Evolutionary conservation across 2,113 vertebrate species (phyloP), one percentile per base, ranked within the genome.

Genomic region (Opisthocomus hoazin): DNA sequence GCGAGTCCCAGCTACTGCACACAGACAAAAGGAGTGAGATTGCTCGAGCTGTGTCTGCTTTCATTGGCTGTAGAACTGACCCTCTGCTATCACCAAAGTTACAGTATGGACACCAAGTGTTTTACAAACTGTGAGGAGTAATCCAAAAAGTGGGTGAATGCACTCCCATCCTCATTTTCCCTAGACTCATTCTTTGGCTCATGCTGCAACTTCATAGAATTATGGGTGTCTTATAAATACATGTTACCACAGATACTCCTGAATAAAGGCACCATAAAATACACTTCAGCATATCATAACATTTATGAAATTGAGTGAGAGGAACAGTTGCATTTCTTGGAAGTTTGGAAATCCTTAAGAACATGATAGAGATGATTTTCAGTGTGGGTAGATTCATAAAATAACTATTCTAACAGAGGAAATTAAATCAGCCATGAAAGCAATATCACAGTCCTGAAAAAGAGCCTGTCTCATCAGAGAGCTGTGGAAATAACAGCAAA

Each of bases 371-470:
- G 87, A 81, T 34, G 36, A 87, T 96, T 96, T 89, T 68, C 48
- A 69, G 43, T 50, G 54, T 15, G 12, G 77, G 48, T 80, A 60
- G 87, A 89, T 84, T 87, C 15, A 84, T 89, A 89, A 79, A 86
- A 92, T 84, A 93, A 32, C n/a, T 92, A 9, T 95, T 96, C 77
- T 86, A 91, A 84, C 15, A 53, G 66, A 45, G 30, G 32, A 36
- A 58, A 45, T 6, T 87, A 94, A 96, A 95, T 87, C 94, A 94
- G 39, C 78, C 75, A 77, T 97, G 84, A 96, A 95, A 95, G 70
- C 74, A 88, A 30, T 87, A 92, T 87, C 60, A 73, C 32, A 17
- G 83, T 94, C 58, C 68, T 95, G 70, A 87, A 95, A 93, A 96
- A 90, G 57, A 78, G 34, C 14, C 41, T 84, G 53, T 74, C 56